Base-by-base conservation (phyloP, 2,888 invertebrate genomes). In the Sicus ferrugineus region DNA sequence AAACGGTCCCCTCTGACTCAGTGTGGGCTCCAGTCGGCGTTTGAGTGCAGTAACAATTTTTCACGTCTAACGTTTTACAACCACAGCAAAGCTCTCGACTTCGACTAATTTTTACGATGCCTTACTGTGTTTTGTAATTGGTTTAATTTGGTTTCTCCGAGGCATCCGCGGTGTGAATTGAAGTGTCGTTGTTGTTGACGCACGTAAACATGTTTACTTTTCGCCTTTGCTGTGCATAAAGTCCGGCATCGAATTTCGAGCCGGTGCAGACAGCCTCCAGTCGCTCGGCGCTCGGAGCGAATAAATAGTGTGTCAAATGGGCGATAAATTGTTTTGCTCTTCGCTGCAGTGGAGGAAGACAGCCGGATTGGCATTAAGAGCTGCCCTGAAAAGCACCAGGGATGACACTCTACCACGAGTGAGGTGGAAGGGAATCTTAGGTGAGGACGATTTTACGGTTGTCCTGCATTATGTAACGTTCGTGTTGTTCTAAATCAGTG, bases 221-320 rank as follows among this genome's bases (percentile, higher is more conserved):
- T 78, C 76, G 77, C 74, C 77, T 79, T 80, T 80, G 79, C 79
- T 80, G 80, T 78, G 76, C 80, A 79, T 79, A 78, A 79, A 82
- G 78, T 79, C 77, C 77, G 79, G 77, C 81, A 81, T 81, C 79
- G 79, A 79, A 77, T 81, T 79, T 80, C 80, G 73, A 76, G 72
- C 65, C 50, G 26, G 31, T 28, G 63, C 23, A 16, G 56, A 6
- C 67, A 48, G 50, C 58, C 70, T 54, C 70, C 42, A 65, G 50
- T 14, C 54, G 66, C 19, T 58, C 62, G 23, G 21, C 28, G 54
- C 26, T 23, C 54, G 73, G 72, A 69, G 52, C 59, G 34, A 34
- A 70, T 70, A 63, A 63, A 70, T 77, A 77, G 76, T 77, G 77
- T 79, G 79, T 74, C 78, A 79, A 80, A 80, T 80, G 77, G 75